These are phyloP conservation scores for Xyrichtys novacula DNA, from an alignment of 2,797 vertebrate species.

Conservation along the genomic window DNA sequence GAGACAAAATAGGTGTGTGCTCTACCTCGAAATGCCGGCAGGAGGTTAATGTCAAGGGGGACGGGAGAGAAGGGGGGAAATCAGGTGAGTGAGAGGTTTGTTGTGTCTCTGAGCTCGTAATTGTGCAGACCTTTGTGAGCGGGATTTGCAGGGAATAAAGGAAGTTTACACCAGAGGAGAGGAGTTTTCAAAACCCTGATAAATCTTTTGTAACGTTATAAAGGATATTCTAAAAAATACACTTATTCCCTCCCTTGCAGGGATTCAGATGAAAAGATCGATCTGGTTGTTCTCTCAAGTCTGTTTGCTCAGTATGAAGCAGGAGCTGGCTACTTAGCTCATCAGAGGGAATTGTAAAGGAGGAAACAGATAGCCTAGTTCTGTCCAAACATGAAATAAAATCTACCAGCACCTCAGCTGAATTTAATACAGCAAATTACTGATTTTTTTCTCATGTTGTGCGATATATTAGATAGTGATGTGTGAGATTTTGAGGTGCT, in stretches of 20 bases:
- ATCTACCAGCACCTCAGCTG: no score
- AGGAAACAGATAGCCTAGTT: background rate
- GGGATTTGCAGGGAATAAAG: conserved; percentile 2
- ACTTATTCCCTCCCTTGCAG: background rate
- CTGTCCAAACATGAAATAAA: no score
- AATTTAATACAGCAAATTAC: no score
- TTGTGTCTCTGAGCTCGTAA: conserved; percentile 16
- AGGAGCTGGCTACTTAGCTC: background rate
- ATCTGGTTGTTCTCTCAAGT: background rate
- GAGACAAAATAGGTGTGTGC: conserved; percentile 32
- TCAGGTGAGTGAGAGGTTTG: background rate
- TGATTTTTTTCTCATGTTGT: no score
- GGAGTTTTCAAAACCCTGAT: background rate
- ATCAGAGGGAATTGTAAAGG: background rate
- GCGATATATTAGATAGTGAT: no score
- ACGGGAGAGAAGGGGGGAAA: conserved; percentile 7
- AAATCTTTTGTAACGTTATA: background rate
- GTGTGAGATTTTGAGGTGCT: no score
- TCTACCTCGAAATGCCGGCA: conserved; percentile 29
- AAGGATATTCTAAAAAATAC: background rate
- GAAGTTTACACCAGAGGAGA: background rate
- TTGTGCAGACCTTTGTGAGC: background rate
- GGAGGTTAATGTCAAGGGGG: conserved; percentile 29
- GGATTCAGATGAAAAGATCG: background rate
- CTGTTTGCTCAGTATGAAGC: background rate